phyloP scores from a whole-genome alignment of 2,113 vertebrate species.

The Falcunculus frontatus region DNA sequence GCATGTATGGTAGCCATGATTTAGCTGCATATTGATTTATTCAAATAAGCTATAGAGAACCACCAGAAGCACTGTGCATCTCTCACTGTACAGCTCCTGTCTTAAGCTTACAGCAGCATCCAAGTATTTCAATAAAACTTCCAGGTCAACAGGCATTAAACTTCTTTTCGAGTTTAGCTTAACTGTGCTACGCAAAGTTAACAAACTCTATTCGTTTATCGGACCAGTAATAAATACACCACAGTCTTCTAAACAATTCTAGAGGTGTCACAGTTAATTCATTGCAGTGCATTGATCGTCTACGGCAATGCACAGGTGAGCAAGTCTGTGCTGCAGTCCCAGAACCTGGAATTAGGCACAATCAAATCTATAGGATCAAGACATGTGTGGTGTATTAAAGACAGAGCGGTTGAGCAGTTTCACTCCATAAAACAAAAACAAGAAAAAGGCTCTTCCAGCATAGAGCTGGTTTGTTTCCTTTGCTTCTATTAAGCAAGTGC shows the following conservation, averaged over 20 bases:
- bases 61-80: not conserved
- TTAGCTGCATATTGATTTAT: not conserved
- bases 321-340: not conserved
- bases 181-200: not conserved
- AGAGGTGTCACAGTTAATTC: not conserved
- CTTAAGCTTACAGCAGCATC: not conserved
- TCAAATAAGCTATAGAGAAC: not conserved
- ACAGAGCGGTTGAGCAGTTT: not conserved
- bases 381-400: not conserved
- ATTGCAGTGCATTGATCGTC: not conserved
- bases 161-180: not conserved
- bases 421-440: not conserved
- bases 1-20: not conserved
- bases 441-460: not conserved
- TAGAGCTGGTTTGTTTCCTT: not conserved
- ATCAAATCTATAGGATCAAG: rapidly evolving
- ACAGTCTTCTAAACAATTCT: not conserved
- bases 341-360: not conserved
- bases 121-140: not conserved
- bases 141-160: not conserved
- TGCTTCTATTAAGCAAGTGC: not conserved
- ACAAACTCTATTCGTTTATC: not conserved
- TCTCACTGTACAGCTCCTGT: not conserved
- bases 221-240: not conserved
- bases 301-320: not conserved